phyloP scores from a whole-genome alignment of 2,113 vertebrate species.

The Cyanoliseus patagonus region DNA sequence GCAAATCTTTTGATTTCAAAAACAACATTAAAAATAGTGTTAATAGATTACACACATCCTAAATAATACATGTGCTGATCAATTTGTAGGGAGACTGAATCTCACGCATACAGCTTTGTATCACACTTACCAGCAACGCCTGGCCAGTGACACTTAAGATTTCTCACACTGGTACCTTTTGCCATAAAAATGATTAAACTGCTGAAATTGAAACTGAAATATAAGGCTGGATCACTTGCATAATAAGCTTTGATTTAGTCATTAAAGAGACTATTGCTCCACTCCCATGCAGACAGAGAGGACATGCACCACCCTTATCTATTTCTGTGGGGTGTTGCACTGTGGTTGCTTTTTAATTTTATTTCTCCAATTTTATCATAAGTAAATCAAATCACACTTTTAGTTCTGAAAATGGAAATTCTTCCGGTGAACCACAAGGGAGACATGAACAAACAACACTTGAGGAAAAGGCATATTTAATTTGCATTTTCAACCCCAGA shows the following conservation, averaged over 20 bases:
- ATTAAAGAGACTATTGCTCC: conserved; percentile 37
- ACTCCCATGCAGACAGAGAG: background rate
- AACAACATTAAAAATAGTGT: background rate
- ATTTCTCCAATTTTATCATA: background rate
- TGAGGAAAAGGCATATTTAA: background rate
- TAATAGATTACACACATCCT: background rate
- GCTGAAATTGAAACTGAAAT: conserved; percentile 52
- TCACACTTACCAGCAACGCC: background rate
- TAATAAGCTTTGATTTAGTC: conserved; percentile 60
- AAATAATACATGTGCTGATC: background rate
- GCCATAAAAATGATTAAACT: conserved; percentile 59
- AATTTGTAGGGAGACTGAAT: background rate
- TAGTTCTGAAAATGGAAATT: background rate
- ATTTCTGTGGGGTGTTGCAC: background rate
- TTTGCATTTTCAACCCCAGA: background rate
- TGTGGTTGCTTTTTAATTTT: conserved; percentile 9
- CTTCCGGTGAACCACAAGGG: fast-evolving
- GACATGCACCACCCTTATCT: background rate
- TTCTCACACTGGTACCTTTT: conserved; percentile 13
- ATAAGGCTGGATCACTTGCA: conserved; percentile 7
- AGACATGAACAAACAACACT: background rate
- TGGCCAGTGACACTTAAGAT: background rate
- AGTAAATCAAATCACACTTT: background rate
- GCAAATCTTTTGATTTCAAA: background rate
- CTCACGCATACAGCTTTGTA: background rate